phyloP scores from a whole-genome alignment of 2,113 vertebrate genomes.

The Gobio gobio region DNA sequence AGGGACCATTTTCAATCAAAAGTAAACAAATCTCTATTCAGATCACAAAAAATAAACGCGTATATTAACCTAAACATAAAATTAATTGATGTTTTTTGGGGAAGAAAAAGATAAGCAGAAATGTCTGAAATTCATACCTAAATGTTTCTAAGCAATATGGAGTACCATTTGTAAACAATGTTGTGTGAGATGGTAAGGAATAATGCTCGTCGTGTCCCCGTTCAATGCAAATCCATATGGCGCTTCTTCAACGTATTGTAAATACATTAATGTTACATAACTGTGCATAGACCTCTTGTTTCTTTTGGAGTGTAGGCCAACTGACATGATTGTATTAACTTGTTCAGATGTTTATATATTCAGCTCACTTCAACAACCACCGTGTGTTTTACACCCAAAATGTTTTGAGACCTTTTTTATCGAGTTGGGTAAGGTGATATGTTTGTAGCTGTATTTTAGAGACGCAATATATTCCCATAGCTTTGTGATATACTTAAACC shows the following conservation, averaged over 20 bases:
- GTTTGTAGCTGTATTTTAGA: conserved; percentile 51
- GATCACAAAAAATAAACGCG: conserved; percentile 41
- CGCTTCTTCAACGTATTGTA: conserved; percentile 81
- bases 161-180: conserved; percentile 81
- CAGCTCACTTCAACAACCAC: conserved; percentile 63
- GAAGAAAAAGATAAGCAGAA: conserved; percentile 64
- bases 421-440: conserved; percentile 39
- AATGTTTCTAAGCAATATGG: conserved; percentile 91
- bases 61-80: conserved; percentile 31
- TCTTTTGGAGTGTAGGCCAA: conserved; percentile 77
- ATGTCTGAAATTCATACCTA: conserved; percentile 78
- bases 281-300: conserved; percentile 77
- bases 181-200: conserved; percentile 80
- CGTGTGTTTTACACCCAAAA: conserved; percentile 36
- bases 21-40: conserved; percentile 1
- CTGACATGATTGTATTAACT: conserved; percentile 75
- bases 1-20: conserved; percentile 73
- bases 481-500: conserved; percentile 56
- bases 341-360: conserved; percentile 66
- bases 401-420: conserved; percentile 26
- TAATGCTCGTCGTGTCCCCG: conserved; percentile 80
- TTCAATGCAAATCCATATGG: conserved; percentile 77
- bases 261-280: conserved; percentile 78
- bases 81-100: conserved; percentile 67
- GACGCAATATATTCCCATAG: conserved; percentile 61